These are phyloP conservation scores for Myathropa florea DNA, from an alignment of 2,888 invertebrate species.

Conservation along the genomic window DNA sequence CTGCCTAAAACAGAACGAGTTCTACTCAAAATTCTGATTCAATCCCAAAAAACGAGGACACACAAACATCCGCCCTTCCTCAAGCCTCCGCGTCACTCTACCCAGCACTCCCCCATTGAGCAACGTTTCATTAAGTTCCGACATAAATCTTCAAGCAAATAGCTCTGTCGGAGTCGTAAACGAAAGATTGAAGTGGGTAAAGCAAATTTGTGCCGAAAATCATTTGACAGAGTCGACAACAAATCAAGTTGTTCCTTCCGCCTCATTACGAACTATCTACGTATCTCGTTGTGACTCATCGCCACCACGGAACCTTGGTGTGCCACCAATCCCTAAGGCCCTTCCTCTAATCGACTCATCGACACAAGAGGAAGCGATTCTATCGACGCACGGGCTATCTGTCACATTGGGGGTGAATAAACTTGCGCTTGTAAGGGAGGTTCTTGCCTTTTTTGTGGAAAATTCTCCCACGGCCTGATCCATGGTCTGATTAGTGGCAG, in stretches of 20 bases:
- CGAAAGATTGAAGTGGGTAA: neutral
- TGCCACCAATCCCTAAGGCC: neutral
- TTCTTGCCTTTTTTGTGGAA: neutral
- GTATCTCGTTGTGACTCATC: neutral
- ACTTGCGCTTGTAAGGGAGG: neutral
- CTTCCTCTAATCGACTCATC: neutral
- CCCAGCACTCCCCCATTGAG: neutral
- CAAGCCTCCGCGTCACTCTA: no score
- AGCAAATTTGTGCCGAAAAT: neutral
- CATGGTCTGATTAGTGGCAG: neutral
- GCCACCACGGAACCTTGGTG: constrained; percentile 6
- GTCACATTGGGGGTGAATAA: constrained; percentile 1
- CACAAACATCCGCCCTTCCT: neutral
- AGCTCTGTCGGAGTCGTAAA: constrained; percentile 2
- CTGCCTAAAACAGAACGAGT: no score
- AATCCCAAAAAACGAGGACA: neutral
- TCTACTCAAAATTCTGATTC: neutral
- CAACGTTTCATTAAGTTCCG: neutral
- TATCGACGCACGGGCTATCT: neutral
- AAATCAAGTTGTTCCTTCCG: neutral
- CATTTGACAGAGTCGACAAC: neutral
- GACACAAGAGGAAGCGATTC: neutral
- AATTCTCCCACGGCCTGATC: neutral
- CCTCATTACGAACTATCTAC: neutral
- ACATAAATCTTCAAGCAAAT: neutral